Evolutionary conservation across 2,888 invertebrate species (phyloP).

Genomic region (Tetropium fuscum): DNA sequence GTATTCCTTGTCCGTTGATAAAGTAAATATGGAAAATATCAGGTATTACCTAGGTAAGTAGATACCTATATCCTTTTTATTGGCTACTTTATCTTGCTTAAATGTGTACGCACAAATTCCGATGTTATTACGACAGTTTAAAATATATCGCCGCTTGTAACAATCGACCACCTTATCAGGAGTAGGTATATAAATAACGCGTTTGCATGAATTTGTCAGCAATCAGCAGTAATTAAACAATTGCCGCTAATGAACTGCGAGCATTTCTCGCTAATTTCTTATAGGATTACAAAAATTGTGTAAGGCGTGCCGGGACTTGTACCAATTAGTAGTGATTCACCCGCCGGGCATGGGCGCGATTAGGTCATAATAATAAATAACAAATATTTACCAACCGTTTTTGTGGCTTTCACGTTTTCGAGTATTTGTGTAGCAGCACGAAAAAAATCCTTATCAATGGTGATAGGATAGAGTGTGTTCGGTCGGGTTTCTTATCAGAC

Average conservation of each 20-base stretch:
- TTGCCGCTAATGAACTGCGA: background rate
- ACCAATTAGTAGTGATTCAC: conserved; percentile 21
- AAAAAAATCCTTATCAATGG: conserved; percentile 19
- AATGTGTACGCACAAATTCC: too few species aligned
- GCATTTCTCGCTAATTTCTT: background rate
- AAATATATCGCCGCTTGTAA: background rate
- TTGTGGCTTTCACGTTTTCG: background rate
- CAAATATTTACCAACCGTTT: background rate
- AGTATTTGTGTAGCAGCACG: conserved; percentile 7
- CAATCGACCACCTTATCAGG: background rate
- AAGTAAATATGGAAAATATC: too few species aligned
- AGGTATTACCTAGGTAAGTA: too few species aligned
- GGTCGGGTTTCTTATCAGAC: conserved; percentile 7
- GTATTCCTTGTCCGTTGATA: too few species aligned
- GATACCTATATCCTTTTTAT: too few species aligned
- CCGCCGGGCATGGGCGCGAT: background rate
- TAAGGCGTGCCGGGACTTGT: background rate
- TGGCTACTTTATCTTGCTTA: too few species aligned
- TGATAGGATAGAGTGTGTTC: conserved; percentile 15
- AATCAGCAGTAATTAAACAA: background rate
- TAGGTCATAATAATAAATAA: conserved; percentile 11
- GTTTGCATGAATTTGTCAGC: background rate
- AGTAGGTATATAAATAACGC: background rate
- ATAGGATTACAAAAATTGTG: background rate
- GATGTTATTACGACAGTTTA: too few species aligned